phyloP scores from a whole-genome alignment of 2,888 invertebrate genomes.

The Clunio marinus region DNA sequence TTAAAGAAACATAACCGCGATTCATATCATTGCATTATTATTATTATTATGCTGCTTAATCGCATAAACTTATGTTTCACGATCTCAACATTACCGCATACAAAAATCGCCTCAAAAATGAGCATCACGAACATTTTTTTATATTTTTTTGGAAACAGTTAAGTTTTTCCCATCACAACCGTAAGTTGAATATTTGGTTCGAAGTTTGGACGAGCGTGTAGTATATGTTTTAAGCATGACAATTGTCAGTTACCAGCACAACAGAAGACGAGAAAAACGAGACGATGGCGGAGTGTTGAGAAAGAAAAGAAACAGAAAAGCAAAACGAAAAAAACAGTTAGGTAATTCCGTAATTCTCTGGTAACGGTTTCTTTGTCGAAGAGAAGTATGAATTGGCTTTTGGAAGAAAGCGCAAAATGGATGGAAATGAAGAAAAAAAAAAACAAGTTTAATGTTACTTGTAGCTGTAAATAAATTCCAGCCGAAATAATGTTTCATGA shows the following conservation, averaged over 20 bases:
- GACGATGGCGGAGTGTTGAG: background rate
- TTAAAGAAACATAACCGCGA: background rate
- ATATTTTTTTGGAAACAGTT: too few species aligned
- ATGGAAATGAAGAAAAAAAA: background rate
- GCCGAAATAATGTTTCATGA: constrained; percentile 13
- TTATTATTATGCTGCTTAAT: constrained; percentile 16
- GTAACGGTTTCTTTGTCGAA: constrained; percentile 25
- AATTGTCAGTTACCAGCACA: constrained; percentile 15
- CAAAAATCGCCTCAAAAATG: background rate
- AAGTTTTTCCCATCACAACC: constrained; percentile 26
- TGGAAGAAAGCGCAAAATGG: constrained; percentile 22
- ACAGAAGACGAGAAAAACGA: background rate
- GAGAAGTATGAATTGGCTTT: constrained; percentile 33
- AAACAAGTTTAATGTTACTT: constrained; percentile 38
- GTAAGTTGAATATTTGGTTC: constrained; percentile 18
- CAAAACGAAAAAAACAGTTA: constrained; percentile 25
- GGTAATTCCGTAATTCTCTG: constrained; percentile 36
- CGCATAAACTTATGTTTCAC: constrained; percentile 4
- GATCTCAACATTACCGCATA: background rate
- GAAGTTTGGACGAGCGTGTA: constrained; percentile 30
- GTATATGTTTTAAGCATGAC: constrained; percentile 23
- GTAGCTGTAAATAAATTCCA: constrained; percentile 38
- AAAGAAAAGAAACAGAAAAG: constrained; percentile 15
- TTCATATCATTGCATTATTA: constrained; percentile 24
- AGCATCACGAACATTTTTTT: too few species aligned